Evolutionary conservation across 1,140 invertebrate species (phyloP).

Genomic region (Drosophila ficusphila): DNA sequence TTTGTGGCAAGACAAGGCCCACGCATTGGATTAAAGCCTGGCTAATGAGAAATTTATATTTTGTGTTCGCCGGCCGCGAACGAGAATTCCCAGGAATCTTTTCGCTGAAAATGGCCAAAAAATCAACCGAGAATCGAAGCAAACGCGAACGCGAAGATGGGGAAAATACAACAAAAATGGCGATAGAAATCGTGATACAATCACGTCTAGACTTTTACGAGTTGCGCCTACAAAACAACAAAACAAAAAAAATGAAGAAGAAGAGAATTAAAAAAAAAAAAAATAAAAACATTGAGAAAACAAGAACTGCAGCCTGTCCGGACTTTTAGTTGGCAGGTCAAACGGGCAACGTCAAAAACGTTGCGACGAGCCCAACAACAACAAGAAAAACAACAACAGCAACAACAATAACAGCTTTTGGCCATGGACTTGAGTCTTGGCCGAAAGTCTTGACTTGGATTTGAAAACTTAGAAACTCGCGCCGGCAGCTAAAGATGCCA

Average conservation of each 20-base stretch:
- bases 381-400: slow-evolving; percentile 14
- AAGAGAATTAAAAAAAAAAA: slow-evolving; percentile 13
- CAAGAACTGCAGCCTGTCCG: slow-evolving; percentile 43
- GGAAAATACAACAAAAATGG: slow-evolving; percentile 74
- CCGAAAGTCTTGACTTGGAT: slow-evolving; percentile 56
- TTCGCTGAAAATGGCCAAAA: slow-evolving; percentile 16
- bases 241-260: slow-evolving; percentile 1
- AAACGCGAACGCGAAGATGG: slow-evolving; percentile 31
- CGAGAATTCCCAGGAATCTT: slow-evolving; percentile 55
- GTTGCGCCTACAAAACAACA: slow-evolving; percentile 77
- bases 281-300: slow-evolving; percentile 8
- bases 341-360: slow-evolving; percentile 66
- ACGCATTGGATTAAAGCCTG: slow-evolving; percentile 29
- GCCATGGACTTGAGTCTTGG: slow-evolving; percentile 56
- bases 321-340: slow-evolving; percentile 62
- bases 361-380: slow-evolving; percentile 27
- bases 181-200: slow-evolving; percentile 84
- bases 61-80: slow-evolving; percentile 1
- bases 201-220: slow-evolving; percentile 83
- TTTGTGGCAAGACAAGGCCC: slow-evolving; percentile 1
- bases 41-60: slow-evolving; percentile 48
- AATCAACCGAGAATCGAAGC: slow-evolving; percentile 48
- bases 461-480: slow-evolving; percentile 67
- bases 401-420: slow-evolving; percentile 42
- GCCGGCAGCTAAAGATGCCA: slow-evolving; percentile 65